A percentile compares a stretch with the other conserved stretches of the same genome.
These are phyloP conservation scores for Xerus rutilus DNA, from an alignment of 2,797 vertebrate genomes.

Conservation along the genomic window DNA sequence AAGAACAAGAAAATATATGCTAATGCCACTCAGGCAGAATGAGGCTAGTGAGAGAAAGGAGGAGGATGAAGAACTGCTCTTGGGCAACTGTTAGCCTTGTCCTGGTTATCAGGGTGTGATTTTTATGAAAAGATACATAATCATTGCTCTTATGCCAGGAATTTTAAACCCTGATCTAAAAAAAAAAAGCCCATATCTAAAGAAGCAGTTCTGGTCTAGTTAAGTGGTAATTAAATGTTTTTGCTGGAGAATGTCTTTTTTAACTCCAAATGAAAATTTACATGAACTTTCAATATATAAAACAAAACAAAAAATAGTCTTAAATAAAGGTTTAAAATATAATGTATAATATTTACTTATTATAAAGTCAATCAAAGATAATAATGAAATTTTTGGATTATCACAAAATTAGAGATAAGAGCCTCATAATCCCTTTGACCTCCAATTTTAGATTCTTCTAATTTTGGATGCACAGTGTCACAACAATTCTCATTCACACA, in stretches of 20 bases:
- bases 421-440: background rate
- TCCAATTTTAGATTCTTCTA: background rate
- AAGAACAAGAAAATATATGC: background rate
- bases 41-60: background rate
- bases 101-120: background rate
- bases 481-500: slow-evolving; percentile 37
- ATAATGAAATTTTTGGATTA: slow-evolving; percentile 1
- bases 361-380: background rate
- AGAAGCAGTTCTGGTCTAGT: background rate
- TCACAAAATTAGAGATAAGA: slow-evolving; percentile 24
- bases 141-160: background rate
- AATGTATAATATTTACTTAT: slow-evolving; percentile 36
- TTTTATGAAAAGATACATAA: background rate
- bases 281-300: background rate
- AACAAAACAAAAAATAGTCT: background rate
- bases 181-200: background rate
- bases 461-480: background rate
- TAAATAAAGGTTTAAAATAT: background rate
- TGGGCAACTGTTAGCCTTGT: background rate
- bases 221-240: slow-evolving; percentile 37
- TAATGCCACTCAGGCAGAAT: background rate
- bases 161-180: slow-evolving; percentile 40
- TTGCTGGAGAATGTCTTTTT: slow-evolving; percentile 14
- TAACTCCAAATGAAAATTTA: slow-evolving; percentile 45
- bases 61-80: background rate